These are phyloP conservation scores for Taenaris catops DNA, from an alignment of 2,888 invertebrate genomes.

Conservation along the genomic window DNA sequence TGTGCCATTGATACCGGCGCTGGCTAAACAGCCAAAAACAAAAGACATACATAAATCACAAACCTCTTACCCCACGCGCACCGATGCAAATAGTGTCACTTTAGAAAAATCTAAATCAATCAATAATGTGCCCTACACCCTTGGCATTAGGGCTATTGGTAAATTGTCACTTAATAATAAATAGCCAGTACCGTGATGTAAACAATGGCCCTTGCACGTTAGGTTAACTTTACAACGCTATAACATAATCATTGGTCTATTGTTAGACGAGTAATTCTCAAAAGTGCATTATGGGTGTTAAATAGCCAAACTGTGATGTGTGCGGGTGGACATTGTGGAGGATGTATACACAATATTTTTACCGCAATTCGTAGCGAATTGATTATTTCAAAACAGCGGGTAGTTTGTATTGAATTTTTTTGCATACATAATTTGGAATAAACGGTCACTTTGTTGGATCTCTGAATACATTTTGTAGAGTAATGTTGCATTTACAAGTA, in stretches of 20 bases:
- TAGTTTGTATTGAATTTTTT: constrained; percentile 26
- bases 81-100: constrained; percentile 36
- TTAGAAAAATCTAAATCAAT: constrained; percentile 16
- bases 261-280: constrained; percentile 42
- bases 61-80: constrained; percentile 49
- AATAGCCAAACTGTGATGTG: constrained; percentile 40
- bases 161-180: constrained; percentile 7
- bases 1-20: constrained; percentile 60
- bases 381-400: constrained; percentile 38
- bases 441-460: constrained; percentile 13
- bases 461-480: constrained; percentile 4
- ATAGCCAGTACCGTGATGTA: constrained; percentile 49
- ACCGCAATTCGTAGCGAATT: constrained; percentile 64
- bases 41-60: constrained; percentile 75
- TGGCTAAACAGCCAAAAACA: constrained; percentile 75
- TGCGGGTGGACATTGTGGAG: constrained; percentile 44
- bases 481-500: neutral
- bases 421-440: constrained; percentile 20
- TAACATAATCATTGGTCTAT: constrained; percentile 29
- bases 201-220: constrained; percentile 68
- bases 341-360: constrained; percentile 68
- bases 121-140: constrained; percentile 21
- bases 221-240: constrained; percentile 55
- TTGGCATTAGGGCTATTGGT: constrained; percentile 6
- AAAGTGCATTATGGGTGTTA: constrained; percentile 60